Evolutionary conservation across 2,113 vertebrate species (phyloP).

Genomic region (Aegypius monachus): DNA sequence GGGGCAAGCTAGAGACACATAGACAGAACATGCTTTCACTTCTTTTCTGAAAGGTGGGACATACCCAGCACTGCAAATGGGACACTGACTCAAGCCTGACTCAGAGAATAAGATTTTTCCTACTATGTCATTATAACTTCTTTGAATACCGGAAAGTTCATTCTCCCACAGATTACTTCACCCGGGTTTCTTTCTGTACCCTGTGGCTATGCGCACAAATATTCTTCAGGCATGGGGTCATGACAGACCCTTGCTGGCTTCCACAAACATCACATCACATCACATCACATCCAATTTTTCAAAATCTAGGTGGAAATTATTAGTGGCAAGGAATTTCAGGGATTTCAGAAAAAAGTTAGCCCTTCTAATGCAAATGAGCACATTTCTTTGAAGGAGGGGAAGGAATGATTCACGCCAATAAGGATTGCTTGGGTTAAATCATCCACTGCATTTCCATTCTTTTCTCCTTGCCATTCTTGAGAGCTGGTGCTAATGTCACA

Average conservation of each 20-base stretch:
- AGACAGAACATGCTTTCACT: neutral
- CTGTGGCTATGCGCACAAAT: neutral
- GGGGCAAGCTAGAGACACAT: neutral
- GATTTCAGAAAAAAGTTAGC: neutral
- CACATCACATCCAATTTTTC: neutral
- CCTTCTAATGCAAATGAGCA: neutral
- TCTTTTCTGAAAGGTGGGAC: neutral
- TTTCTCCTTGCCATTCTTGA: neutral
- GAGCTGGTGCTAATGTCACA: neutral
- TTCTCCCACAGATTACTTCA: conserved; percentile 17
- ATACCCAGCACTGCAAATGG: neutral
- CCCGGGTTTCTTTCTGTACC: neutral
- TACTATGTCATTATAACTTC: neutral
- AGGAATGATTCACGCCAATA: neutral
- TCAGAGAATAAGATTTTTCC: neutral
- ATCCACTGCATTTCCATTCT: neutral
- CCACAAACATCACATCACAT: neutral
- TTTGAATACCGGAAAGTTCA: neutral
- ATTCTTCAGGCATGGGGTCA: neutral
- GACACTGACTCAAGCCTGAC: conserved; percentile 20
- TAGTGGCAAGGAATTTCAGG: neutral
- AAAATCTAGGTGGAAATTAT: neutral
- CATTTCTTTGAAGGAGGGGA: neutral
- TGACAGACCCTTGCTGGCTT: neutral
- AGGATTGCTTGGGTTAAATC: neutral